Evolutionary conservation across 2,113 vertebrate species (phyloP).

Genomic region (Lepisosteus osseus): DNA sequence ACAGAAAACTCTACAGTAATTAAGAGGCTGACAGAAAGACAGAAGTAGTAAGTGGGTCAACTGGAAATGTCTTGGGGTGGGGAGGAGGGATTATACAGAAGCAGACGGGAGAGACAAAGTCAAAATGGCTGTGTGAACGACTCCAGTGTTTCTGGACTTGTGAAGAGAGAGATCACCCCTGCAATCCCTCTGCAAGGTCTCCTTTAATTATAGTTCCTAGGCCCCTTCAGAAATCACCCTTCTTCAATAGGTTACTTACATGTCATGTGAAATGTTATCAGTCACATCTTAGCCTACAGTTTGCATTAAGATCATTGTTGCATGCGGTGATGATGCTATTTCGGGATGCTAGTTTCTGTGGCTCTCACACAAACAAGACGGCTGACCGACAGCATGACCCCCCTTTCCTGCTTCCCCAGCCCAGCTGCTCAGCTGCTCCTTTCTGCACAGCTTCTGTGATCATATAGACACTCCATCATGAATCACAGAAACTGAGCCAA

Average conservation of each 20-base stretch:
- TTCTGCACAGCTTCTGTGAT: neutral
- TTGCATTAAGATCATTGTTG: conserved; percentile 21
- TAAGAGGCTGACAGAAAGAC: neutral
- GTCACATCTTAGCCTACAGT: conserved; percentile 10
- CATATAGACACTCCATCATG: neutral
- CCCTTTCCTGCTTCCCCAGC: neutral
- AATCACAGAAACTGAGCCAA: neutral
- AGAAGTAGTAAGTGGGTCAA: conserved; percentile 22
- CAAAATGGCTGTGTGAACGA: neutral
- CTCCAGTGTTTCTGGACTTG: neutral
- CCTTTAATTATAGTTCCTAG: conserved; percentile 15
- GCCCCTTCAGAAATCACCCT: neutral
- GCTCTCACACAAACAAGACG: conserved; percentile 8
- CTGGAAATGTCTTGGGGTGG: conserved; percentile 15
- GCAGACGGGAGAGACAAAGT: neutral
- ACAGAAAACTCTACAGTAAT: neutral
- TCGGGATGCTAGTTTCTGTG: neutral
- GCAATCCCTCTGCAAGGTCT: neutral
- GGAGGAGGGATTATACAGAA: neutral
- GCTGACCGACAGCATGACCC: neutral
- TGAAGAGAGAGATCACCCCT: neutral
- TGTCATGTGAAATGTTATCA: conserved; percentile 18
- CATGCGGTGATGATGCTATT: neutral
- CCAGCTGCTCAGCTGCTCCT: neutral
- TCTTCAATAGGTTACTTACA: neutral